Base-by-base conservation (phyloP, 2,797 vertebrate species). In the Myotis planiceps region DNA sequence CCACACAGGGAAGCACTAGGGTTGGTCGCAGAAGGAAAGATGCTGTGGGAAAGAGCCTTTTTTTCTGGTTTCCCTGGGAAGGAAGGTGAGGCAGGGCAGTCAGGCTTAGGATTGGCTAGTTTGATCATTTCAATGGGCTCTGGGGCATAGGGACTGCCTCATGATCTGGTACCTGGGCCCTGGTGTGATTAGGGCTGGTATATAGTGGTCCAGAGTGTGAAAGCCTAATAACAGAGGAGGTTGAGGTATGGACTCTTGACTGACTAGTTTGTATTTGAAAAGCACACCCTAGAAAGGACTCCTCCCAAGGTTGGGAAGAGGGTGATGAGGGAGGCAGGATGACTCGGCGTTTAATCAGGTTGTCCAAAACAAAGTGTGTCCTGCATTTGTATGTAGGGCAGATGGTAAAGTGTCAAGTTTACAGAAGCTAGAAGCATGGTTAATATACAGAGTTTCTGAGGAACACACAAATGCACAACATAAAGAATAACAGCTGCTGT, bases 331-430 rank as follows among this genome's bases (percentile, higher is more conserved):
- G 16, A 78, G 39, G 23, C 15, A 66, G 47, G 15, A 39, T 51
- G 60, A 32, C 42, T 21, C n/a, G n/a, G 21, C 0, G 4, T 49
- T 12, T 49, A 29, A 1, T 32, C 1, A 0, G 15, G 12, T 49
- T 5, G 3, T 79, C 23, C 34, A 65, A 42, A 79, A 14, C 34
- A 47, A 47, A 29, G 42, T 19, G 27, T 9, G 0, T 29, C 58
- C 39, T 49, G 32, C 49, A 15, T 58, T 9, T 19, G 23, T 16
- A 42, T 3, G 3, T 29, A 49, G 68, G 49, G 49, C 21, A 75
- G 49, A 45, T 37, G 23, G n/a, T 82, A 49, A 94, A 47, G 47
- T 9, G 39, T 55, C 32, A 25, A 5, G 25, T 58, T 75, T 32
- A 63, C 13, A 53, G 83, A 63, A 63, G 34, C 34, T 81, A 65